Base-by-base conservation (phyloP, 2,113 vertebrate genomes). In the Corynorhinus townsendii region DNA sequence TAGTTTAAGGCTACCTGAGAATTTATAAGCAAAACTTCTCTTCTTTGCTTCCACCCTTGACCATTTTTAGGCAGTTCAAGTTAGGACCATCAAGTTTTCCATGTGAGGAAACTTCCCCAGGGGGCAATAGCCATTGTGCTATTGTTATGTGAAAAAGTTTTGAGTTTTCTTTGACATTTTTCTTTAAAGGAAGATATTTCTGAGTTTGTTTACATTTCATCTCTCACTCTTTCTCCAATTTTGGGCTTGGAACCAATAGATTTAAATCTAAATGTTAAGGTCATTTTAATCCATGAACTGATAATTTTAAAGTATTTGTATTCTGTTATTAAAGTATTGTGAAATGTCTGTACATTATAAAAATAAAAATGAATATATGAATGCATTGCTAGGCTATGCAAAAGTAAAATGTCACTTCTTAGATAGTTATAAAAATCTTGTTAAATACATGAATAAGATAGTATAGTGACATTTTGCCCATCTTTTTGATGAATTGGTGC, bases 351-450 rank as follows among this genome's bases (percentile, higher is more conserved):
- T 82, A 75, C 1, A 69, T 52, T 95, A 72, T 43, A 71, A 85
- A 90, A 96, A 66, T 85, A 77, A 71, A 85, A 79, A 11, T 66
- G 12, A 90, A 94, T 80, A 54, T 86, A 95, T 43, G 43, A 89
- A 73, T 56, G 4, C 30, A 88, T 88, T 85, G 73, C 35, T 94
- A 92, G 90, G 9, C 12, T 47, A 91, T 38, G 11, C 40, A 89
- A 92, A 92, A 89, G 9, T 73, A 79, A 89, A 97, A 82, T 89
- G 30, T 88, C 54, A 93, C 14, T 4, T 49, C 73, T 91, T 72
- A 86, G 11, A 28, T 54, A 59, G 14, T 52, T 85, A 62, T 54
- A 64, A 90, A 73, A 66, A 28, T 71, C 38, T 66, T 91, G 12
- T 64, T 82, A 83, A 83, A 77, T 38, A 76, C 2, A 54, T 79